phyloP scores from a whole-genome alignment of 2,888 invertebrate genomes.

The Tineola bisselliella region DNA sequence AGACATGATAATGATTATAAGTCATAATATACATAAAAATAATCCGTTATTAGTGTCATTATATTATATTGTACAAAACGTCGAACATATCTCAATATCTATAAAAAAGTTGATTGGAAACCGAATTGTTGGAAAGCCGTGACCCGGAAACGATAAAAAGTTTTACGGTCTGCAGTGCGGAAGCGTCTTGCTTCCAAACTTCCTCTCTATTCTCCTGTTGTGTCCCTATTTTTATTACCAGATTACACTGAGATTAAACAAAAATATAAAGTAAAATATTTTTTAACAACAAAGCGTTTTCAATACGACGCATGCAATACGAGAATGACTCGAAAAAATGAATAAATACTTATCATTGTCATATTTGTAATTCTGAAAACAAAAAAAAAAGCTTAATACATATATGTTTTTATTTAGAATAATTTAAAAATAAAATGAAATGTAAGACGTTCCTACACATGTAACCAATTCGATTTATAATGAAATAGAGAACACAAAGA shows the following conservation, averaged over 20 bases:
- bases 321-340: too few species aligned
- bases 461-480: neutral
- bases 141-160: conserved; percentile 57
- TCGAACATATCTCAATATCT: conserved; percentile 27
- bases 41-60: neutral
- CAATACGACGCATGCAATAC: too few species aligned
- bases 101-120: conserved; percentile 53
- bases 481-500: neutral
- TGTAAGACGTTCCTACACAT: too few species aligned
- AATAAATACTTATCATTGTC: too few species aligned
- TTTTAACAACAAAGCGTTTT: neutral
- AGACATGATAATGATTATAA: neutral
- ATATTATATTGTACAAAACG: neutral
- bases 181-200: conserved; percentile 19
- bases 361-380: too few species aligned
- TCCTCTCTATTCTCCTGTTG: conserved; percentile 2
- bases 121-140: conserved; percentile 43
- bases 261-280: conserved; percentile 24
- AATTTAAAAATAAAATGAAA: too few species aligned
- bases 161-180: conserved; percentile 39
- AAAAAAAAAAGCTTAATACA: too few species aligned
- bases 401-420: too few species aligned
- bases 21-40: neutral
- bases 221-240: conserved; percentile 27
- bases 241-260: conserved; percentile 35